Percentiles rank a stretch among this genome's conserved stretches.
phyloP scores from a whole-genome alignment of 1,140 invertebrate genomes.

The Eciton burchellii region DNA sequence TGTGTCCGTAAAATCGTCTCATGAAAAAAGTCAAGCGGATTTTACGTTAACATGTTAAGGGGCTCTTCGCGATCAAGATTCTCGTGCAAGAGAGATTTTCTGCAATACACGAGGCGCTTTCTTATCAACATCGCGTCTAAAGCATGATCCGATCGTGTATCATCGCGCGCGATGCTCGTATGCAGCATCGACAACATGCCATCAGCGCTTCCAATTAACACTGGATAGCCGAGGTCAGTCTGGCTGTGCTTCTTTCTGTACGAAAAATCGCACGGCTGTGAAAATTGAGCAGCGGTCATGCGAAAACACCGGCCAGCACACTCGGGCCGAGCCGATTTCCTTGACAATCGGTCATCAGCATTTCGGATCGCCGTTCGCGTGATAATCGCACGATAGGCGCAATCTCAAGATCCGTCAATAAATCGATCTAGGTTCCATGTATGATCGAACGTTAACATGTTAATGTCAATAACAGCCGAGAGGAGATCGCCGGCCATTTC shows the following conservation, averaged over 20 bases:
- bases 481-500: too few relatives aligned
- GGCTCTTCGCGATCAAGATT: background rate
- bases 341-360: background rate
- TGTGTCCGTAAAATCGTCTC: background rate
- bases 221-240: slow-evolving; percentile 18
- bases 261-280: slow-evolving; percentile 23
- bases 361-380: background rate
- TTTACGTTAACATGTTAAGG: background rate
- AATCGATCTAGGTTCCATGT: background rate
- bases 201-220: slow-evolving; percentile 11
- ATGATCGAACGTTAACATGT: background rate
- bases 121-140: background rate
- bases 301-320: background rate
- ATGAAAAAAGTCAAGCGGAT: background rate
- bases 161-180: background rate
- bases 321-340: background rate
- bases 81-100: background rate
- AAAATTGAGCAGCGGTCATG: slow-evolving; percentile 14
- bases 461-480: too few relatives aligned
- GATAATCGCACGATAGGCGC: background rate
- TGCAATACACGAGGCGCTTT: background rate
- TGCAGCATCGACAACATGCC: background rate
- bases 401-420: background rate
- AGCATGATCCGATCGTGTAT: slow-evolving; percentile 8
- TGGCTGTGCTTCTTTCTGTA: background rate